Percentiles rank a stretch among this genome's conserved stretches.
phyloP scores from a whole-genome alignment of 1,140 invertebrate species.

The Ceratitis capitata region DNA sequence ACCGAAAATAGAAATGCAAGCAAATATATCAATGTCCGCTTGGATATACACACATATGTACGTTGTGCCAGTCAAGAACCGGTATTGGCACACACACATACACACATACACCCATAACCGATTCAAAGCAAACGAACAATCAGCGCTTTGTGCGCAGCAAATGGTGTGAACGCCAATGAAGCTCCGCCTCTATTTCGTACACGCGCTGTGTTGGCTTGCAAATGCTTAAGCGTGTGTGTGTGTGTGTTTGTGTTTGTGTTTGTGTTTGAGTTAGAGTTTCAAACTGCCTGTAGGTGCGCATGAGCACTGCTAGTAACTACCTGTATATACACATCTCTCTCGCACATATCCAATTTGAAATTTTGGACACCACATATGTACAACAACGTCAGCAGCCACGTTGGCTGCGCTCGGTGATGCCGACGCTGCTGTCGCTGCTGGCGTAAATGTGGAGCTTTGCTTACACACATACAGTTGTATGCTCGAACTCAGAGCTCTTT shows the following conservation, averaged over 20 bases:
- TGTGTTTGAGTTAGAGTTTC: too few species aligned
- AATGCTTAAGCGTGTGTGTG: background rate
- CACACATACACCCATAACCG: constrained; percentile 1
- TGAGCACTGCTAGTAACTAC: constrained; percentile 50
- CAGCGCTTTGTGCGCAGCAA: background rate
- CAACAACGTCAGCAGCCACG: background rate
- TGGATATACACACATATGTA: background rate
- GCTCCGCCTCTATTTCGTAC: constrained; percentile 52
- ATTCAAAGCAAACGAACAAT: background rate
- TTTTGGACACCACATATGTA: background rate
- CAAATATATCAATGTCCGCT: too few species aligned
- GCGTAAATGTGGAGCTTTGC: background rate
- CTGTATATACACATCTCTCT: background rate
- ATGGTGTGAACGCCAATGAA: constrained; percentile 36
- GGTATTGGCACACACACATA: constrained; percentile 37
- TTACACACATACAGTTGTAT: background rate
- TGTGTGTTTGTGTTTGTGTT: background rate
- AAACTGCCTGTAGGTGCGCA: constrained; percentile 46
- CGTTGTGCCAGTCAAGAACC: background rate
- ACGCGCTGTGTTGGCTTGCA: constrained; percentile 40
- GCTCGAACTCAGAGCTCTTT: background rate
- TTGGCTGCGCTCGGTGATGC: background rate
- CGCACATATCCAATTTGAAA: background rate
- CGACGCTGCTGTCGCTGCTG: background rate
- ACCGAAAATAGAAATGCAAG: too few species aligned